Evolutionary conservation across 2,888 invertebrate species (phyloP), one percentile per base, ranked within the genome.

Genomic region (Sympetrum striolatum): DNA sequence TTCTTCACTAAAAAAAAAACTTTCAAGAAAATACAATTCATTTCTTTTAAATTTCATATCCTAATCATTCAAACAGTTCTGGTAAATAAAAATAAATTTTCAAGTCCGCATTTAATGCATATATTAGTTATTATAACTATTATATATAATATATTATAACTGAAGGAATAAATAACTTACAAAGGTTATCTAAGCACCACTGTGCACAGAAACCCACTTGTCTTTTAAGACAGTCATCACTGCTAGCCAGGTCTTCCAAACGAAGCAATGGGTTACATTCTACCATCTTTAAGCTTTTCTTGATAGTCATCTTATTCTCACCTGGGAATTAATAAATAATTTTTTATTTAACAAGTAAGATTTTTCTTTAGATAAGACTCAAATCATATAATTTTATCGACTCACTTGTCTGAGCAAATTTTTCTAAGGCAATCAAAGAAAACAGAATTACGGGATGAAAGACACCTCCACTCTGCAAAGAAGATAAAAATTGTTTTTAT

Each of bases 161-260:
- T 15, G 8, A 58, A 58, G 37, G 31, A 86, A 60, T 37, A 1
- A 6, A 86, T 91, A 91, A 94, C 96, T 96, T 95, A 97, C 97
- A 98, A 92, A 98, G 94, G 94, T 98, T 98, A 94, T 98, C 98
- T 91, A 98, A 95, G 92, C 97, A 96, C 98, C 98, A 98, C 92
- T 97, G 96, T 44, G 98, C 97, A 94, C 98, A 98, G 94, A 98
- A 98, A 64, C 98, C 98, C 91, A 98, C 97, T 94, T 98, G 98
- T 91, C 97, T 95, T 94, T 96, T 95, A 81, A 96, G 94, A 92
- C 95, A 96, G 93, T 97, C 96, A 0, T 94, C 93, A 91, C 96
- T 95, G 90, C 95, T 93, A 25, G 95, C 94, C 94, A 96, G 95
- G 90, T 94, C 94, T 94, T 98, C 98, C 91, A 98, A 94, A 60